A percentile compares a stretch with the other conserved stretches of the same genome.
phyloP scores from a whole-genome alignment of 2,797 vertebrate species.

The Prionace glauca region DNA sequence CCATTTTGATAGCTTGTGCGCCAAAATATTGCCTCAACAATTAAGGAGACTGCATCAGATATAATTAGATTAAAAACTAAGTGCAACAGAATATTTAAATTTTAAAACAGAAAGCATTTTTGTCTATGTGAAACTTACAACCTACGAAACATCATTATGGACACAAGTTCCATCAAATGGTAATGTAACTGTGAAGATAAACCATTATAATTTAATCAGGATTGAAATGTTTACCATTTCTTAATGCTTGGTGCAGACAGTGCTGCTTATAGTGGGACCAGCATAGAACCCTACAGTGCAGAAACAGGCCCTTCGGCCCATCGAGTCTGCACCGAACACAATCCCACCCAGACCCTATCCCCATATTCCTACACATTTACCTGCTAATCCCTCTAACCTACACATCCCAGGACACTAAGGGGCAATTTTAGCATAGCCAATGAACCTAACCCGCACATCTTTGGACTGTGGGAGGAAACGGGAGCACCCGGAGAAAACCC shows the following conservation, averaged over 20 bases:
- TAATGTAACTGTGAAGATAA: not conserved
- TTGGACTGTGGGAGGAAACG: too few relatives aligned
- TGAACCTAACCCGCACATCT: too few relatives aligned
- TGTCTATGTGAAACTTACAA: not conserved
- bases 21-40: not conserved
- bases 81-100: not conserved
- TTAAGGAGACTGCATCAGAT: not conserved
- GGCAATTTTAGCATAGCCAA: too few relatives aligned
- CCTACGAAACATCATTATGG: not conserved
- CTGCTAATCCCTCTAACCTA: too few relatives aligned
- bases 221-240: not conserved
- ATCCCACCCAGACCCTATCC: too few relatives aligned
- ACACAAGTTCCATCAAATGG: not conserved
- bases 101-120: not conserved
- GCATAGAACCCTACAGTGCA: too few relatives aligned
- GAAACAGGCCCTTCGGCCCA: too few relatives aligned
- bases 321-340: too few relatives aligned
- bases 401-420: too few relatives aligned
- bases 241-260: not conserved
- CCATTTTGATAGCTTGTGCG: not conserved
- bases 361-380: too few relatives aligned
- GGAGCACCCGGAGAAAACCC: too few relatives aligned
- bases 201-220: not conserved
- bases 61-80: not conserved
- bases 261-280: not conserved